These are phyloP conservation scores for Lasioglossum villosulum DNA, from an alignment of 2,888 invertebrate species.

Conservation along the genomic window DNA sequence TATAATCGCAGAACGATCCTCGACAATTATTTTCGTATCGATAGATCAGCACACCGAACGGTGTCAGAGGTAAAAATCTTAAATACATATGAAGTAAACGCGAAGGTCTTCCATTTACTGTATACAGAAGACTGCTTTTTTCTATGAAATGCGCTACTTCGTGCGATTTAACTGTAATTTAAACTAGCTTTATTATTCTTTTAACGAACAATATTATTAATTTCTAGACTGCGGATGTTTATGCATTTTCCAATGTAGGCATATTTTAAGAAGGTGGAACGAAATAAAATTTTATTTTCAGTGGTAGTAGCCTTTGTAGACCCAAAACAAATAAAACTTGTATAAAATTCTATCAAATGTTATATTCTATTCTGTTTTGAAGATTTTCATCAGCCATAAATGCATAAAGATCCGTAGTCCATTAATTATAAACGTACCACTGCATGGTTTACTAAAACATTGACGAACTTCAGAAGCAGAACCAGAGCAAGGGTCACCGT, in stretches of 20 bases:
- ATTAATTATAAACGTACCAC: slow-evolving; percentile 68
- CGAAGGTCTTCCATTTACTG: slow-evolving; percentile 82
- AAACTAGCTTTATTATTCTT: background rate
- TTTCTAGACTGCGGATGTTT: too few relatives aligned
- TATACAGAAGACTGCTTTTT: slow-evolving; percentile 84
- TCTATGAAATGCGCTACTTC: slow-evolving; percentile 85
- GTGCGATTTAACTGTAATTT: slow-evolving; percentile 77
- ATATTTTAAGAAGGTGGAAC: too few relatives aligned
- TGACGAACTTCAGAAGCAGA: slow-evolving; percentile 84
- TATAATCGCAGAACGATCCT: slow-evolving; percentile 79
- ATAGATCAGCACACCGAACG: slow-evolving; percentile 85
- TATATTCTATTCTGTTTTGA: too few relatives aligned
- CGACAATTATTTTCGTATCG: slow-evolving; percentile 82
- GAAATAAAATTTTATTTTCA: too few relatives aligned
- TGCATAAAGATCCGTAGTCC: too few relatives aligned
- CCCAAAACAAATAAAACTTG: too few relatives aligned
- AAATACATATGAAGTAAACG: slow-evolving; percentile 85
- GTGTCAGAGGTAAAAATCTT: slow-evolving; percentile 84
- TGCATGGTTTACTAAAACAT: slow-evolving; percentile 85
- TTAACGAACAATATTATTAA: background rate
- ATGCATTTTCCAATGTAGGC: too few relatives aligned
- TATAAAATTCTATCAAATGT: too few relatives aligned
- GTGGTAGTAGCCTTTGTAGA: too few relatives aligned
- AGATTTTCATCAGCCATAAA: too few relatives aligned
- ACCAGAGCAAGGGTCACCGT: slow-evolving; percentile 83